Conservation (phyloP, 2,113 vertebrate genomes). For the Mus musculus region DNA sequence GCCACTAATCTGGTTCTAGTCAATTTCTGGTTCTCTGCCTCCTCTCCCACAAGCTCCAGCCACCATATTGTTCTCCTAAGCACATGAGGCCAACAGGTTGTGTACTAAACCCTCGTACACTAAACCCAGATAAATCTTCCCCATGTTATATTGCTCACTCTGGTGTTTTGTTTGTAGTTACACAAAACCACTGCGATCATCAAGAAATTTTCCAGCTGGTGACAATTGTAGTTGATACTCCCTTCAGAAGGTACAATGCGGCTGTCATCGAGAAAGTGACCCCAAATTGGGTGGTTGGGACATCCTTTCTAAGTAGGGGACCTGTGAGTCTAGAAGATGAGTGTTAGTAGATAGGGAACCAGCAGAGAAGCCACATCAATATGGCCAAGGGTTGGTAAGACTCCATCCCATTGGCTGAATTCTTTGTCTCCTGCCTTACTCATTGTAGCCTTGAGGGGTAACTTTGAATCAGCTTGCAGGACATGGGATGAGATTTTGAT, state of each 20-base stretch:
- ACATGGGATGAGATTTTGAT: background rate
- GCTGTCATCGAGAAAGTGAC: background rate
- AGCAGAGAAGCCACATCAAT: background rate
- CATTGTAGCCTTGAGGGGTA: background rate
- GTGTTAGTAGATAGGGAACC: accelerated
- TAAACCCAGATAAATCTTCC: background rate
- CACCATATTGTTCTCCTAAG: background rate
- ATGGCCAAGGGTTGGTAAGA: background rate
- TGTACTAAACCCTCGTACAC: background rate
- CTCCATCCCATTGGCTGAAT: accelerated
- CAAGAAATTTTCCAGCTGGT: background rate
- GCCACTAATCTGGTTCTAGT: background rate
- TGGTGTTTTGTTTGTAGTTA: background rate
- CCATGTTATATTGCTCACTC: background rate
- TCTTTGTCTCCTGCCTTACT: background rate
- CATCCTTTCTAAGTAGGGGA: background rate
- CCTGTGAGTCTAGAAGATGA: background rate
- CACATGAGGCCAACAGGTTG: background rate
- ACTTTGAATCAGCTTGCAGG: background rate
- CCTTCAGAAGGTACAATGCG: background rate
- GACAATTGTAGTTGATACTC: background rate
- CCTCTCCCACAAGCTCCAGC: background rate
- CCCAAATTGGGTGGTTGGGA: background rate
- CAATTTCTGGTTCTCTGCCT: background rate
- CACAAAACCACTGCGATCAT: background rate